These are phyloP conservation scores for Camelus dromedarius DNA, from an alignment of 2,113 vertebrate genomes.

Conservation along the genomic window DNA sequence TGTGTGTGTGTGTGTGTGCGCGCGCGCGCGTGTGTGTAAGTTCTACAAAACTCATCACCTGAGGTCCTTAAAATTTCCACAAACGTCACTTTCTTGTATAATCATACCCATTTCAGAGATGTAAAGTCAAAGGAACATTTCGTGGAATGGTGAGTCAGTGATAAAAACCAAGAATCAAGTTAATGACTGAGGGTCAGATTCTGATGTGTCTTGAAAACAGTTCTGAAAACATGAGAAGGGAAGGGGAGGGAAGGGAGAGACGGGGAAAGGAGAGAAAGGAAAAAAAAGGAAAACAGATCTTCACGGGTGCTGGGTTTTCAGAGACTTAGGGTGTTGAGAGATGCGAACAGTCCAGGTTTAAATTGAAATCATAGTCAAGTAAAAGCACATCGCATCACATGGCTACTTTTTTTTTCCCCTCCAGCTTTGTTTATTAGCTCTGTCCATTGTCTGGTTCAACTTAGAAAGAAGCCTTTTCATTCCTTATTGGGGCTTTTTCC, in stretches of 20 bases:
- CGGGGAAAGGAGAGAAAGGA: neutral
- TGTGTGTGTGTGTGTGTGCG: neutral
- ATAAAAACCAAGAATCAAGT: neutral
- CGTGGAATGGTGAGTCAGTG: neutral
- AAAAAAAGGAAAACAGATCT: neutral
- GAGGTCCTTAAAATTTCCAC: neutral
- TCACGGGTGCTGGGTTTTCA: neutral
- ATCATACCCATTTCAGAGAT: slow-evolving; percentile 29
- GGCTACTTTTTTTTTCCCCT: neutral
- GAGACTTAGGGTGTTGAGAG: neutral
- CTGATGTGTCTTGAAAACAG: neutral
- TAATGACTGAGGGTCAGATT: neutral
- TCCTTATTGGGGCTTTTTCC: neutral
- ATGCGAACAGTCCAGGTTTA: neutral
- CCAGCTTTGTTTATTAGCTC: neutral
- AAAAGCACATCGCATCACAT: neutral
- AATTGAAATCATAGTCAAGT: neutral
- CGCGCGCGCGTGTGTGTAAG: neutral
- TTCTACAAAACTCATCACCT: neutral
- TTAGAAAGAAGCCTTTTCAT: neutral
- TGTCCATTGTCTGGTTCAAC: neutral
- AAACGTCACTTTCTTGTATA: neutral
- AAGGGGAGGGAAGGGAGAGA: neutral
- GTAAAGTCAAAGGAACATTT: neutral
- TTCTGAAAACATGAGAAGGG: neutral